phyloP scores from a whole-genome alignment of 2,113 vertebrate genomes.

The Romanogobio albipinnatus region DNA sequence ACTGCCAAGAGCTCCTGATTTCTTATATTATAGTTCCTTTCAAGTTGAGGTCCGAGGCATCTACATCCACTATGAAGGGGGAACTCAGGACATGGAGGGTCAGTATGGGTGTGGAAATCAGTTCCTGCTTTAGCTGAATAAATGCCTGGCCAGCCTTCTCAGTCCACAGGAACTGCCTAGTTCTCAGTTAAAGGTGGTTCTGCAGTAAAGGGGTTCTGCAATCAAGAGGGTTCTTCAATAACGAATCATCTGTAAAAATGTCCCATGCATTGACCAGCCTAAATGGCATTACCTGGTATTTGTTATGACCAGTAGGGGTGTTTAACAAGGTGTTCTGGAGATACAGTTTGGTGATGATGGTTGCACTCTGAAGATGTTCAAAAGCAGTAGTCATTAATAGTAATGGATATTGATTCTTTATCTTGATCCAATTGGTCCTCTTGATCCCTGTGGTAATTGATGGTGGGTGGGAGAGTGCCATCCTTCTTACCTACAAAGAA shows the following conservation, averaged over 20 bases:
- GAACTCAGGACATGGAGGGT: not conserved
- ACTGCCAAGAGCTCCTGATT: too few relatives aligned
- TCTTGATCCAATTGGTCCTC: too few relatives aligned
- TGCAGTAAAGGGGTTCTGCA: not conserved
- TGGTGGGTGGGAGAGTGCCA: too few relatives aligned
- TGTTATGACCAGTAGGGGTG: not conserved
- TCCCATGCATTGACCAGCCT: not conserved
- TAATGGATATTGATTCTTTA: too few relatives aligned
- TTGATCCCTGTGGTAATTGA: too few relatives aligned
- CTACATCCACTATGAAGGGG: not conserved
- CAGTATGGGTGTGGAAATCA: not conserved
- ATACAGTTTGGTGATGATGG: not conserved
- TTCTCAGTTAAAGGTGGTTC: not conserved
- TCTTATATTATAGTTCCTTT: too few relatives aligned
- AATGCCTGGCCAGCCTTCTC: not conserved
- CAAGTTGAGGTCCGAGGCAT: not conserved
- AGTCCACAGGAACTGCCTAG: not conserved
- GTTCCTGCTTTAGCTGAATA: not conserved
- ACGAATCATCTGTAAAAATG: not conserved
- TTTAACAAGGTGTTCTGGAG: not conserved
- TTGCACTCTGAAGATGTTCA: not conserved
- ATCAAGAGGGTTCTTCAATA: not conserved
- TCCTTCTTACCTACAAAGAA: too few relatives aligned
- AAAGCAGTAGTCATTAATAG: too few relatives aligned
- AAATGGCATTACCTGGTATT: not conserved